phyloP scores from a whole-genome alignment of 2,113 vertebrate species.

The Beaufortia kweichowensis region DNA sequence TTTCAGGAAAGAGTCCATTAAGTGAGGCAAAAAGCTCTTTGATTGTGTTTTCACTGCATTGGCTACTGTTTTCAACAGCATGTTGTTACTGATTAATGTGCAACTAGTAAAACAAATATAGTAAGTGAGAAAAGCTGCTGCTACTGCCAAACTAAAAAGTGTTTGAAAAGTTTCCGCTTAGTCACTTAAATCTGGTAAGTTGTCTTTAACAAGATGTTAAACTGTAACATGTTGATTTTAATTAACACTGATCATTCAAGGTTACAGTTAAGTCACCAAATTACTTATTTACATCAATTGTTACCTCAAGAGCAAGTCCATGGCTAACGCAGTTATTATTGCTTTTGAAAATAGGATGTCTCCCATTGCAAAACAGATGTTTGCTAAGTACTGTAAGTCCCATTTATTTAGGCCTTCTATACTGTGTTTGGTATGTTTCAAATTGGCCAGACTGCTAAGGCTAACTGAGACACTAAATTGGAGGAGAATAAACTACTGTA shows the following conservation, averaged over 20 bases:
- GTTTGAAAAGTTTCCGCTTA: neutral
- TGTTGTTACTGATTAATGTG: neutral
- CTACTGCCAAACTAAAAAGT: neutral
- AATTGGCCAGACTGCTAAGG: conserved; percentile 53
- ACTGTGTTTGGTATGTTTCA: conserved; percentile 45
- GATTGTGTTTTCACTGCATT: conserved; percentile 42
- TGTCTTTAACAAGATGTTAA: neutral
- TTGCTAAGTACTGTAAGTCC: conserved; percentile 29
- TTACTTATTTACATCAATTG: too few species aligned
- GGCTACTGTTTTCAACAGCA: conserved; percentile 34
- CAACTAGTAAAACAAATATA: neutral
- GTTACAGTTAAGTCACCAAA: too few species aligned
- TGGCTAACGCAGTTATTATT: too few species aligned
- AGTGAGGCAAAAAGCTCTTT: conserved; percentile 37
- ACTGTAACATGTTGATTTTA: neutral
- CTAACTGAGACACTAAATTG: conserved; percentile 43
- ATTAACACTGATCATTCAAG: neutral
- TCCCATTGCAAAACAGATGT: conserved; percentile 2
- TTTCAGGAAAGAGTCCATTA: conserved; percentile 48
- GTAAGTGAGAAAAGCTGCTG: neutral
- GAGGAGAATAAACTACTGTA: conserved; percentile 50
- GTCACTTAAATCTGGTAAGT: neutral
- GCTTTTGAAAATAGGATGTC: too few species aligned
- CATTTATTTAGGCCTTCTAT: conserved; percentile 49
- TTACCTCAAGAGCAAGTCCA: too few species aligned